Conservation (phyloP, 2,888 invertebrate genomes). For the Ctenicera cuprea region DNA sequence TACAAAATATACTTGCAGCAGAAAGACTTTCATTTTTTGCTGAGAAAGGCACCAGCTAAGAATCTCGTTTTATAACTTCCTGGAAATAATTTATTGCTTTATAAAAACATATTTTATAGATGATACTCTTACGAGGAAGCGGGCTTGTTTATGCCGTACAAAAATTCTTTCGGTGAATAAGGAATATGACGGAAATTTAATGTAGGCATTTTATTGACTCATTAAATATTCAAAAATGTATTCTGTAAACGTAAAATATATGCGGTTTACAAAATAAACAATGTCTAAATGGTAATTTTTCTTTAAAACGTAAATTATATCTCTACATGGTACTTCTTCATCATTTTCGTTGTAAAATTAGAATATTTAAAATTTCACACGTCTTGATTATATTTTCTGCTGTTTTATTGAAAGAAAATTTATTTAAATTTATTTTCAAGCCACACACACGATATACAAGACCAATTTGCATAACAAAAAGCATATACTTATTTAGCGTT, state of each 20-base stretch:
- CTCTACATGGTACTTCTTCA: too few species aligned
- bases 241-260: neutral
- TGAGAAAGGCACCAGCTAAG: slow-evolving; percentile 4
- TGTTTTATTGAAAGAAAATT: neutral
- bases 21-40: too few species aligned
- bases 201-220: neutral
- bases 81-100: slow-evolving; percentile 25
- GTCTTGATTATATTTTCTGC: neutral
- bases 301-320: too few species aligned
- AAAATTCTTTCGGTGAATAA: neutral
- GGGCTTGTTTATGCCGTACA: slow-evolving; percentile 18
- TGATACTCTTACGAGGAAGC: slow-evolving; percentile 17
- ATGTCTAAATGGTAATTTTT: too few species aligned
- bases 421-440: slow-evolving; percentile 16
- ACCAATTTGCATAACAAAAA: slow-evolving; percentile 28
- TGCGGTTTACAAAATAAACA: neutral
- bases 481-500: neutral
- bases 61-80: slow-evolving; percentile 29
- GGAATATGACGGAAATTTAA: neutral
- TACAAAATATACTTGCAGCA: too few species aligned
- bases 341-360: too few species aligned
- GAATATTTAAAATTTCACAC: neutral
- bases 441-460: neutral
- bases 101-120: slow-evolving; percentile 28
- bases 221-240: neutral